Conservation (phyloP, 1,140 invertebrate species). For the Cydia amplana region DNA sequence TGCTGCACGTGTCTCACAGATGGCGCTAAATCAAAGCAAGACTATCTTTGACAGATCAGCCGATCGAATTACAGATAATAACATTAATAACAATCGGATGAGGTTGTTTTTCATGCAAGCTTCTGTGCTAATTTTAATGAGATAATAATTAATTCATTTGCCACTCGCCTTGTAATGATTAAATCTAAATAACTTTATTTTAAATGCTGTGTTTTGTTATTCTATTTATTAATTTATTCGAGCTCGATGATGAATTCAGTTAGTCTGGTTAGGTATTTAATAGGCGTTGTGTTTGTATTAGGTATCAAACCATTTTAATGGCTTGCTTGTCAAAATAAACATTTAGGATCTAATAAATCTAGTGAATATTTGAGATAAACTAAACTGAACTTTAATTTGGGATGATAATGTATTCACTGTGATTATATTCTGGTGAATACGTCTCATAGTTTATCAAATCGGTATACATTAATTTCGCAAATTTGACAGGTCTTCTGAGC, state of each 20-base stretch:
- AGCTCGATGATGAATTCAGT: background rate
- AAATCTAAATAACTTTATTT: conserved; percentile 14
- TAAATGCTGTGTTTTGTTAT: background rate
- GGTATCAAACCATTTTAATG: background rate
- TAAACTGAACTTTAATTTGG: conserved; percentile 17
- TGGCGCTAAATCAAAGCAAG: conserved; percentile 3
- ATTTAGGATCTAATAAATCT: background rate
- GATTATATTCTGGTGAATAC: background rate
- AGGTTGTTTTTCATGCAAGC: conserved; percentile 13
- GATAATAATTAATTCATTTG: conserved; percentile 14
- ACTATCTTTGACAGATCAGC: background rate
- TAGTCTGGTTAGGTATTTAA: conserved; percentile 1
- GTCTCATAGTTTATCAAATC: background rate
- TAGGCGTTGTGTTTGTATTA: conserved; percentile 2
- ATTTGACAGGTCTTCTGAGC: conserved; percentile 12
- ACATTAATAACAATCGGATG: conserved; percentile 1
- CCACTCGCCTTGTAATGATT: conserved; percentile 8
- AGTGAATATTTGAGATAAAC: background rate
- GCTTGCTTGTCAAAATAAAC: background rate
- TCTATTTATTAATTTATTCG: conserved; percentile 6
- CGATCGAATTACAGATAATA: background rate
- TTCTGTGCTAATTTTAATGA: conserved; percentile 18
- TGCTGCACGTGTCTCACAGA: background rate
- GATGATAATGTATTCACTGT: conserved; percentile 11
- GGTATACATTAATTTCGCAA: background rate